These are phyloP conservation scores for Anolis sagrei DNA, from an alignment of 2,113 vertebrate species.

Conservation along the genomic window DNA sequence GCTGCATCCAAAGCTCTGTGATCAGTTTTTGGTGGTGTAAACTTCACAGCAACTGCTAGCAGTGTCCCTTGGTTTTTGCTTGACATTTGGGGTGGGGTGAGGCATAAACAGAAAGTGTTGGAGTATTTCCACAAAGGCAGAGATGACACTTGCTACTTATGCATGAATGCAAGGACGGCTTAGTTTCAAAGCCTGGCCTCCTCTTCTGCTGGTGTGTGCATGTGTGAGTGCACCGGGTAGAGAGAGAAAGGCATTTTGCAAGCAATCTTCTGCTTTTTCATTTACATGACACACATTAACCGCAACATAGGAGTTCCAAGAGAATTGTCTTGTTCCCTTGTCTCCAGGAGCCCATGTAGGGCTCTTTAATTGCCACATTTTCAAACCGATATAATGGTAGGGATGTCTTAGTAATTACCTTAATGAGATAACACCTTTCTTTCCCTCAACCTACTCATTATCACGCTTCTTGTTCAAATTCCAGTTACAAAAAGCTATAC, in stretches of 20 bases:
- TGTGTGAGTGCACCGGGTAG: neutral
- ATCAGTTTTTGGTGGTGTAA: neutral
- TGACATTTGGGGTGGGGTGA: neutral
- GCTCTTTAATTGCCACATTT: conserved; percentile 97
- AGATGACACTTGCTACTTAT: neutral
- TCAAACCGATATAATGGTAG: conserved; percentile 92
- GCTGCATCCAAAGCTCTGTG: neutral
- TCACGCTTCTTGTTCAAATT: conserved; percentile 90
- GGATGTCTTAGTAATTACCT: conserved; percentile 97
- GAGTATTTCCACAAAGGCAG: neutral
- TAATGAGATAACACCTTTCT: conserved; percentile 98
- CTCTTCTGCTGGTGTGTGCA: conserved; percentile 8
- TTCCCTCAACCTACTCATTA: conserved; percentile 97
- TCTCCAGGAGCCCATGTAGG: conserved; percentile 88
- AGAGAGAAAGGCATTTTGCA: conserved; percentile 73
- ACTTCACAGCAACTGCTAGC: neutral
- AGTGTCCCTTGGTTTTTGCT: neutral
- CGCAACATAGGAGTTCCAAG: conserved; percentile 84
- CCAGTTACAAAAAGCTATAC: conserved; percentile 80
- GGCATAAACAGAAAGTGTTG: neutral
- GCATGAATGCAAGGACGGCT: conserved; percentile 26
- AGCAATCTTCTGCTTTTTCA: conserved; percentile 80
- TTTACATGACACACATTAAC: conserved; percentile 84
- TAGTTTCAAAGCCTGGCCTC: conserved; percentile 19
- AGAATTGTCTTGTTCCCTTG: conserved; percentile 85